Evolutionary conservation across 1,140 invertebrate species (phyloP), one percentile per base, ranked within the genome.

Genomic region (Sarcophaga peregrina): DNA sequence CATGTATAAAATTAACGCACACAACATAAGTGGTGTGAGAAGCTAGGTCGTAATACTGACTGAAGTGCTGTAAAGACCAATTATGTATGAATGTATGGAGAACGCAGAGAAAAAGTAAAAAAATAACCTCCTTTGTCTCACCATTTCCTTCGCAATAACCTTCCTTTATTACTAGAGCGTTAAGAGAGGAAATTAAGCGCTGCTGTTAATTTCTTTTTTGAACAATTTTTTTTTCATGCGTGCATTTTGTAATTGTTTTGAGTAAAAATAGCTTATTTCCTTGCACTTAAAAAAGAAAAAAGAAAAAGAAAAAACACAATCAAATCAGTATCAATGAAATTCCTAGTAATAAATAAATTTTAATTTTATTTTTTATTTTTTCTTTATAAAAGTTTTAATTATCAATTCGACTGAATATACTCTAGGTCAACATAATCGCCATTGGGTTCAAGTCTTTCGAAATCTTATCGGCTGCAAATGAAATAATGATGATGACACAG

Each of bases 391-490:
- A 68, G 6, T 25, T 68, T 68, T 9, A 9, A 68, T 68, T 68
- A 68, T 68, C 62, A 68, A 25, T 68, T 20, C n/a, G 20, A 68
- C 50, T 52, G 50, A 9, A 9, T 20, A 25, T 68, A 68, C 20
- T 68, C 62, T 68, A 68, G 62, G 62, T 68, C 62, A 68, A 25
- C 62, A 68, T 68, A 68, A 68, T 68, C 62, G 10, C 62, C 10
- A 25, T 9, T 68, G 17, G 62, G 62, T 68, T 68, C 62, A 68
- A 68, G 62, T 68, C 62, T 68, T 68, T 68, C 62, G 62, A 68
- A 68, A 68, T 17, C 62, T 68, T 68, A 68, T 68, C 62, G 54
- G 54, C 17, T 17, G 20, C 62, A 68, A 68, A 68, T 68, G 10
- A 13, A 58, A 15, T 58, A 0, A 13, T n/a, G 62, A 25, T 68